These are phyloP conservation scores for Heteromyza rotundicornis DNA, from an alignment of 2,888 invertebrate genomes.

Conservation along the genomic window DNA sequence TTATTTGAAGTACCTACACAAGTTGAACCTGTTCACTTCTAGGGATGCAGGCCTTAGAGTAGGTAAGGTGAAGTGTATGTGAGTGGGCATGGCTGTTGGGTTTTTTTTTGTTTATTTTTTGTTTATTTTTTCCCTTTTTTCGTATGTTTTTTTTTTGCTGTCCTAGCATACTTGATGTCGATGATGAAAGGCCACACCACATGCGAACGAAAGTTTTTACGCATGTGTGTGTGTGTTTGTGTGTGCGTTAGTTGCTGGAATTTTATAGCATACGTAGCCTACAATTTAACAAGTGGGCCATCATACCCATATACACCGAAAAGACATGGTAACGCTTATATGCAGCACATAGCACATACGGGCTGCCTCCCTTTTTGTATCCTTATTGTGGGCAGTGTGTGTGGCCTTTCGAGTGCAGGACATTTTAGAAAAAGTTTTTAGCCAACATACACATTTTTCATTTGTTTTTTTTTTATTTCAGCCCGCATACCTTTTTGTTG, in stretches of 20 bases:
- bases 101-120: too few relatives aligned
- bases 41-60: neutral
- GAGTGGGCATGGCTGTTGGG: neutral
- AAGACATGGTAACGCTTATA: neutral
- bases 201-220: conserved; percentile 48
- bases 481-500: conserved; percentile 6
- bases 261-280: conserved; percentile 9
- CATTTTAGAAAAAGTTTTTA: neutral
- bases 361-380: neutral
- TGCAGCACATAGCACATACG: neutral
- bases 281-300: conserved; percentile 17
- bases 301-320: neutral
- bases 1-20: neutral
- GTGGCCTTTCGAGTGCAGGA: neutral
- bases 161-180: conserved; percentile 18
- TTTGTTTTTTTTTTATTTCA: too few relatives aligned
- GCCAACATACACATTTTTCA: too few relatives aligned
- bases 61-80: neutral
- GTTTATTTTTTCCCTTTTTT: too few relatives aligned
- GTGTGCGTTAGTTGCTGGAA: conserved; percentile 14
- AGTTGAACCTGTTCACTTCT: neutral
- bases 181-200: conserved; percentile 53
- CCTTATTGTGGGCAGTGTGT: neutral
- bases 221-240: too few relatives aligned
- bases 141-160: neutral